Conservation (phyloP, 2,888 invertebrate species). For the Gerris lacustris region DNA sequence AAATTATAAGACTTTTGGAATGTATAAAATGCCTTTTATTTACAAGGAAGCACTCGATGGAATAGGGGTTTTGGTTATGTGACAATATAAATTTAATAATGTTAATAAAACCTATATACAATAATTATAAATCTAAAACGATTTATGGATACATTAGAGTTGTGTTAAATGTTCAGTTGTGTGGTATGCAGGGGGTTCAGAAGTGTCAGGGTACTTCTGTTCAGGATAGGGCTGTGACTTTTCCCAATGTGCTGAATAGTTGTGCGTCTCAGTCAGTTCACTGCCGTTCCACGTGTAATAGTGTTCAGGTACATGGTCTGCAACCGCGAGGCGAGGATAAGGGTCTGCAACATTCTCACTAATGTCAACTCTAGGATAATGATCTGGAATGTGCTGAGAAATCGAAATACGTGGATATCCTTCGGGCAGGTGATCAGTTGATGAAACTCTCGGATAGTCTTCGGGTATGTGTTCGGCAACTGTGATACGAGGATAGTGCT, state of each 20-base stretch:
- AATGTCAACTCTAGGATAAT: background rate
- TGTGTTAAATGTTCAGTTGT: background rate
- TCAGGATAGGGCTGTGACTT: background rate
- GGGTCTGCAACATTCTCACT: background rate
- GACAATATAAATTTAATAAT: no score
- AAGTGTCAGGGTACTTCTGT: background rate
- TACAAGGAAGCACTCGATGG: no score
- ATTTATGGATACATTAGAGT: background rate
- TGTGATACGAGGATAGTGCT: background rate
- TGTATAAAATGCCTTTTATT: no score
- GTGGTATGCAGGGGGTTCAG: background rate
- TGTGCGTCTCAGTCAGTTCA: background rate
- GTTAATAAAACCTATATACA: no score
- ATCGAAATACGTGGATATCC: background rate
- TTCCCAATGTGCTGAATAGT: background rate
- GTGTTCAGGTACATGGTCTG: background rate
- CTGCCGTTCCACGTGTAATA: background rate
- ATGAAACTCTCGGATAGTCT: background rate
- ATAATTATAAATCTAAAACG: no score
- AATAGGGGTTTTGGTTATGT: no score
- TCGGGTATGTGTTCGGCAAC: background rate
- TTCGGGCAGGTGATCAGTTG: background rate
- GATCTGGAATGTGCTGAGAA: background rate
- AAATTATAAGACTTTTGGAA: no score
- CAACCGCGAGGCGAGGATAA: background rate